Base-by-base conservation (phyloP, 2,888 invertebrate genomes). In the Standfussiana lucernea region DNA sequence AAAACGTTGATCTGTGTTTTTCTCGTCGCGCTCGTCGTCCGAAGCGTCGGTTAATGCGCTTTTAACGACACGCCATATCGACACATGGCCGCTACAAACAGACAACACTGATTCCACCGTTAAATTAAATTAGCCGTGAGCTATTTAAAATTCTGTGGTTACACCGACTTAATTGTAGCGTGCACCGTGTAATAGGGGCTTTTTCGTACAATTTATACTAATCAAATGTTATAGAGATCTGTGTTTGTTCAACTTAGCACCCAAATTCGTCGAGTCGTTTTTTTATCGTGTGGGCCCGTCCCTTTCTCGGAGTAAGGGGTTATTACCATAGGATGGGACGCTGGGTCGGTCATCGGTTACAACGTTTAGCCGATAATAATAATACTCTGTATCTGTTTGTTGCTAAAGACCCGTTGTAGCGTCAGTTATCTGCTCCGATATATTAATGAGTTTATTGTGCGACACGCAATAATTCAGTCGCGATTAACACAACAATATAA, bases 41-140 rank as follows among this genome's bases (percentile, higher is more conserved):
- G 88, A 90, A 88, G 90, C 89, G 84, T 88, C 86, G 89, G 91
- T 91, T 95, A 94, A 95, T 94, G 94, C 87, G 93, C 93, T 93
- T 93, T 93, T 93, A 93, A 93, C 93, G 93, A 94, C 90, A 89
- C 86, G 81, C 84, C 88, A 88, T 90, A 90, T 88, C 90, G 89
- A 90, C 92, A 93, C 92, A 92, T 91, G 92, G 88, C 89, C 80
- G 77, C 82, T 86, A 79, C 79, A 68, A 61, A 72, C 83, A 82
- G 83, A 78, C 75, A 77, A 83, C 83, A 79, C 84, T 79, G 87
- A 84, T 84, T 84, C 84, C 72, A 76, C 86, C 79, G 84, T 84
- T 89, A 86, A 89, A 90, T 89, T 89, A 89, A 89, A 91, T 89
- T 83, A 88, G 80, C 86, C 82, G 87, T 83, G 87, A 80, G 80